Evolutionary conservation across 2,888 invertebrate species (phyloP).

Genomic region (Erebia palarica): DNA sequence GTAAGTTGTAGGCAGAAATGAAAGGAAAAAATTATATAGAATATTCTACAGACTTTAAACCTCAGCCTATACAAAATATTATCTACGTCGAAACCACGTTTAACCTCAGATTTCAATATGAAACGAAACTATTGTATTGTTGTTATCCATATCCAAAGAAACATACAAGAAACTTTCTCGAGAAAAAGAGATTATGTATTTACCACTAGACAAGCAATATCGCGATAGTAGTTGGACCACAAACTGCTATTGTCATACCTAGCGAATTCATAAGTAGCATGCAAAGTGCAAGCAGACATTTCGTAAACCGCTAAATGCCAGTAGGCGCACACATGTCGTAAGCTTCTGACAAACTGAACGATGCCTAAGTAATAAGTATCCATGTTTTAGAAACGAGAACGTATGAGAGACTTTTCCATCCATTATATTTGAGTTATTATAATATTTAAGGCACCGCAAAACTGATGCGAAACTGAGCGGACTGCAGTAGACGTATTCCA

Average conservation of each 20-base stretch:
- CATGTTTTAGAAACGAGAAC: not conserved
- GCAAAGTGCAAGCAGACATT: conserved; percentile 49
- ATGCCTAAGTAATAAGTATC: not conserved
- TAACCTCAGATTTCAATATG: conserved; percentile 8
- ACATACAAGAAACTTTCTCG: too few relatives aligned
- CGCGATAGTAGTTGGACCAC: not conserved
- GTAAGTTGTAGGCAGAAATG: too few relatives aligned
- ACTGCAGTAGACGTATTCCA: too few relatives aligned
- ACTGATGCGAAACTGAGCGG: too few relatives aligned
- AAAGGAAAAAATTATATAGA: too few relatives aligned
- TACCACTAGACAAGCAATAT: not conserved
- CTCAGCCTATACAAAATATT: not conserved
- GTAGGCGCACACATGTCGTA: conserved; percentile 50
- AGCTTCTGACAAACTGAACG: conserved; percentile 30
- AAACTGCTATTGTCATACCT: conserved; percentile 46
- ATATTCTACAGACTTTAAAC: not conserved
- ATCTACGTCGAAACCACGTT: conserved; percentile 7
- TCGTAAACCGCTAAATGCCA: conserved; percentile 74
- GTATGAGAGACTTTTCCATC: not conserved
- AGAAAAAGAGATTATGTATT: too few relatives aligned
- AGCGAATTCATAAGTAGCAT: conserved; percentile 51
- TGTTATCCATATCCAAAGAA: not conserved
- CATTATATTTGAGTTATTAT: too few relatives aligned
- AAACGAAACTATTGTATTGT: not conserved
- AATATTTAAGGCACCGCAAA: too few relatives aligned